Conservation (phyloP, 2,888 invertebrate species). For the Diarsia brunnea region DNA sequence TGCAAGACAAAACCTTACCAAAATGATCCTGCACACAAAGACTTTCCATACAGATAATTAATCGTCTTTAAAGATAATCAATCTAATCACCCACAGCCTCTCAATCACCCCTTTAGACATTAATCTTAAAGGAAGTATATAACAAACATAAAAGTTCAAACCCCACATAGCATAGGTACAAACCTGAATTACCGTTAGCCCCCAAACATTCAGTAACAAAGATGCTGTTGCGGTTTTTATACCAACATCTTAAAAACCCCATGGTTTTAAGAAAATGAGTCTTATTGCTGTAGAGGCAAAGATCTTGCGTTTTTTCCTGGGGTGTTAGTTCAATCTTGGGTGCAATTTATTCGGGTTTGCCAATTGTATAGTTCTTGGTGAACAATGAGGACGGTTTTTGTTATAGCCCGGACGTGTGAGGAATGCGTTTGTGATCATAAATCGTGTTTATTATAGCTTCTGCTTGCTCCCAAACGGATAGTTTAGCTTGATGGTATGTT, state of each 20-base stretch:
- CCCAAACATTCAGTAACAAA: slow-evolving; percentile 77
- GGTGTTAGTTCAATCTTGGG: slow-evolving; percentile 8
- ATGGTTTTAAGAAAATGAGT: slow-evolving; percentile 13
- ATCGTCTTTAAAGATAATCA: slow-evolving; percentile 16
- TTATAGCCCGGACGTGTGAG: slow-evolving; percentile 53
- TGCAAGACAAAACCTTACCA: not conserved
- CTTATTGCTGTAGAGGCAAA: slow-evolving; percentile 47
- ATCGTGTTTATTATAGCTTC: slow-evolving; percentile 57
- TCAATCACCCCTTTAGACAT: slow-evolving; percentile 37
- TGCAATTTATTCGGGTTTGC: slow-evolving; percentile 71
- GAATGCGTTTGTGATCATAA: slow-evolving; percentile 63
- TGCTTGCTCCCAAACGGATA: slow-evolving; percentile 33
- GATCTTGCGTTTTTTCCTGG: slow-evolving; percentile 20
- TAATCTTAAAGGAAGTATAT: slow-evolving; percentile 53
- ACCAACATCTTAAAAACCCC: slow-evolving; percentile 31
- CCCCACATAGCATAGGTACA: slow-evolving; percentile 67
- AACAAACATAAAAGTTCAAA: slow-evolving; percentile 50
- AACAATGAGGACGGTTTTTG: slow-evolving; percentile 76
- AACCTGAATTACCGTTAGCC: slow-evolving; percentile 86
- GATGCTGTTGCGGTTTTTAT: slow-evolving; percentile 78
- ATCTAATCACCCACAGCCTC: slow-evolving; percentile 22
- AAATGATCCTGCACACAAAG: slow-evolving; percentile 14
- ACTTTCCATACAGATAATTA: slow-evolving; percentile 22
- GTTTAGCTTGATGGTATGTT: slow-evolving; percentile 13
- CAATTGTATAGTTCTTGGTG: slow-evolving; percentile 68